A percentile compares a stretch with the other conserved stretches of the same genome.
These are phyloP conservation scores for Barnardius zonarius DNA, from an alignment of 2,113 vertebrate species.

Conservation along the genomic window DNA sequence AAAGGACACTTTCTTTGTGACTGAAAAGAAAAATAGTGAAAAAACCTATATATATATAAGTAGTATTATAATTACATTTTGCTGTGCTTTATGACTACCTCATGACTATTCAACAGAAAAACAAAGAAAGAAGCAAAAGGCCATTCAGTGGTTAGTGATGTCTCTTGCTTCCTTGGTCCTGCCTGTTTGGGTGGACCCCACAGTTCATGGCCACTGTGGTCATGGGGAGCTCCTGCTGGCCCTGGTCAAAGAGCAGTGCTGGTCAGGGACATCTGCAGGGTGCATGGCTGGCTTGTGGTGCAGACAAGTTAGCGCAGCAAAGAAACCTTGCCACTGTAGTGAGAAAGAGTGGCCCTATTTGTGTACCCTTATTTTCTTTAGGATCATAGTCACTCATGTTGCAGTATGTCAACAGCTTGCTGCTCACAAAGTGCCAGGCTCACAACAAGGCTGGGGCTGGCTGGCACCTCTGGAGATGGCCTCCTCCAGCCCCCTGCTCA, in stretches of 20 bases:
- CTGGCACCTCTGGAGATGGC: neutral
- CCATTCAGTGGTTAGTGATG: neutral
- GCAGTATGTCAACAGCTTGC: neutral
- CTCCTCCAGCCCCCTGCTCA: neutral
- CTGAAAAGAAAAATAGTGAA: neutral
- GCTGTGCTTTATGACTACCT: neutral
- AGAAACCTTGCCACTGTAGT: neutral
- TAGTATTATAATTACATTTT: neutral
- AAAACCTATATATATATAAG: neutral
- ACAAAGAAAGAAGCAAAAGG: neutral
- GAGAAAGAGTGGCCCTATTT: neutral
- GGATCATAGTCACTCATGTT: neutral
- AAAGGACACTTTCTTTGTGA: neutral
- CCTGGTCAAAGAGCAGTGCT: neutral
- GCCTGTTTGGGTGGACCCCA: neutral
- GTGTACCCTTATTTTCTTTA: neutral
- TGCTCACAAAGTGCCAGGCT: neutral
- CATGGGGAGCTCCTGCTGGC: neutral
- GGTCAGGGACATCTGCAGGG: neutral
- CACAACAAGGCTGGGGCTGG: neutral
- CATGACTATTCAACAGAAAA: neutral
- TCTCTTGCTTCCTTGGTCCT: neutral
- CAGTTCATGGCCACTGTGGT: neutral
- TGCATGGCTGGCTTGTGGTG: neutral
- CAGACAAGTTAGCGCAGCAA: neutral